Evolutionary conservation across 1,140 invertebrate genomes (phyloP).

Genomic region (Bactericera cockerelli): DNA sequence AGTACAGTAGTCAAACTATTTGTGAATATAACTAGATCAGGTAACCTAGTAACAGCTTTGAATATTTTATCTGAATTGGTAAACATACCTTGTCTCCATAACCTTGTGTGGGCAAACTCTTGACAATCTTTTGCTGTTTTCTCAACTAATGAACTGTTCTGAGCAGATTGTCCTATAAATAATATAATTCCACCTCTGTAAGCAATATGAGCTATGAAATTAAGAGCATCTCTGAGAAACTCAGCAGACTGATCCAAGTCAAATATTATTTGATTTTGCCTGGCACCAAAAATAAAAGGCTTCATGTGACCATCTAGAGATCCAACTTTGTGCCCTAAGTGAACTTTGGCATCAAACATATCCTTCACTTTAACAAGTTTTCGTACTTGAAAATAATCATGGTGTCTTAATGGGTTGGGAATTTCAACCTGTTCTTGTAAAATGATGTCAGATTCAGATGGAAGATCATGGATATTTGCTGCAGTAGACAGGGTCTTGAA

Average conservation of each 20-base stretch:
- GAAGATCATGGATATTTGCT: too few species aligned
- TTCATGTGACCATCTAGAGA: constrained; percentile 74
- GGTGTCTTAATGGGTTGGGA: constrained; percentile 29
- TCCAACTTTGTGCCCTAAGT: constrained; percentile 87
- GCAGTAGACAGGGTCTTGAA: too few species aligned
- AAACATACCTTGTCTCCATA: constrained; percentile 71
- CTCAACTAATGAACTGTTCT: constrained; percentile 63
- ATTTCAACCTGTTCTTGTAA: too few species aligned
- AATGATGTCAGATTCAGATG: too few species aligned
- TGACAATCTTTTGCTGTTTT: constrained; percentile 70
- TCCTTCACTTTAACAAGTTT: constrained; percentile 77
- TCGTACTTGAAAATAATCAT: constrained; percentile 80
- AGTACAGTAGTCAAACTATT: constrained; percentile 64
- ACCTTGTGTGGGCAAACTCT: constrained; percentile 80
- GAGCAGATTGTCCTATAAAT: constrained; percentile 40
- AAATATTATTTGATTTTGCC: constrained; percentile 82
- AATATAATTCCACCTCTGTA: constrained; percentile 65
- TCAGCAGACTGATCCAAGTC: constrained; percentile 83
- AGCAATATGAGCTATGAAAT: constrained; percentile 84
- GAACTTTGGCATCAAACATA: constrained; percentile 79
- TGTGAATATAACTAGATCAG: constrained; percentile 86
- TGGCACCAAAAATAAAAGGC: constrained; percentile 79
- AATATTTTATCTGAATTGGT: constrained; percentile 72
- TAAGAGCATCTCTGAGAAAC: constrained; percentile 70
- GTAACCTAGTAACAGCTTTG: constrained; percentile 64